phyloP scores from a whole-genome alignment of 92 coral and sea anemone genomes.

The Muricea muricata region DNA sequence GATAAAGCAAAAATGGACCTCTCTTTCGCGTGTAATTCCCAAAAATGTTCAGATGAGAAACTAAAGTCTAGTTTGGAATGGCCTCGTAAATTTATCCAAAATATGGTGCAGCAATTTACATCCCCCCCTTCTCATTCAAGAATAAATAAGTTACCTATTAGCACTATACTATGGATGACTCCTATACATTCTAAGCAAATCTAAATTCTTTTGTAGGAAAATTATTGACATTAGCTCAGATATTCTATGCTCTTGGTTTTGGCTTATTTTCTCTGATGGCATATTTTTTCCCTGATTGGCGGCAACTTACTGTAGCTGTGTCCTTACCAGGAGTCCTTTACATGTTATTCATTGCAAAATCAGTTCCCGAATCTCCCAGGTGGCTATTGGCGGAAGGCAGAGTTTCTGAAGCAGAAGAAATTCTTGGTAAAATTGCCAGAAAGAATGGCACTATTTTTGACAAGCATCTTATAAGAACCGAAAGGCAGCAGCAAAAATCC shows the following conservation, averaged over 20 bases:
- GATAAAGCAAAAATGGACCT: too few relatives aligned
- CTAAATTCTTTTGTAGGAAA: conserved; percentile 56
- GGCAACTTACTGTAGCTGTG: conserved; percentile 64
- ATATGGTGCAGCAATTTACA: too few relatives aligned
- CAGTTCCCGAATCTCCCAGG: conserved; percentile 86
- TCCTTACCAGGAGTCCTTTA: conserved; percentile 71
- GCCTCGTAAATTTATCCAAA: too few relatives aligned
- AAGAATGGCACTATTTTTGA: conserved; percentile 54
- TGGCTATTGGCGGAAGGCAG: conserved; percentile 84
- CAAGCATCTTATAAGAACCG: not conserved
- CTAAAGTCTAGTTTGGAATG: too few relatives aligned
- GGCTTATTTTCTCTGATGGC: conserved; percentile 75
- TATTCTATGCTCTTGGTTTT: conserved; percentile 73
- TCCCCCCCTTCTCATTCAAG: too few relatives aligned
- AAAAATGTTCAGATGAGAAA: too few relatives aligned
- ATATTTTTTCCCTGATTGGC: conserved; percentile 79
- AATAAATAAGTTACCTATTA: too few relatives aligned
- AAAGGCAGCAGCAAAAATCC: not conserved
- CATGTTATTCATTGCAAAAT: conserved; percentile 48
- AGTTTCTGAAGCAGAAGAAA: conserved; percentile 78
- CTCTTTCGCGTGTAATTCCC: too few relatives aligned
- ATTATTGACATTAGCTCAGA: conserved; percentile 71
- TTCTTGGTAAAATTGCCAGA: conserved; percentile 68
- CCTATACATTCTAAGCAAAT: too few relatives aligned
- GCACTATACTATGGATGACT: too few relatives aligned